phyloP scores from a whole-genome alignment of 1,140 invertebrate genomes.

The Caerostris darwini region DNA sequence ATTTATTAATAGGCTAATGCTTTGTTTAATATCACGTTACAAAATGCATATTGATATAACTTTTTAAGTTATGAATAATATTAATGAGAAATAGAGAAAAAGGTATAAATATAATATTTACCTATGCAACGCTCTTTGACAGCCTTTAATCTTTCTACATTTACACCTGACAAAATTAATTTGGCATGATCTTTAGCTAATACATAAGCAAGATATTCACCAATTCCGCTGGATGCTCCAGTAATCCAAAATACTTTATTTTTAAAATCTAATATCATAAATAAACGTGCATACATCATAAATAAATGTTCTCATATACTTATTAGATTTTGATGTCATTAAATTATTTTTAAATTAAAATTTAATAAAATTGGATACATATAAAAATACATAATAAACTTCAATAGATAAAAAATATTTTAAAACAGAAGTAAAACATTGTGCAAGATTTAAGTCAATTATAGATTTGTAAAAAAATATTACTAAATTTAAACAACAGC shows the following conservation, averaged over 20 bases:
- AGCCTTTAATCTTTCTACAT: constrained; percentile 86
- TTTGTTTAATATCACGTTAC: neutral
- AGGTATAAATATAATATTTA: constrained; percentile 80
- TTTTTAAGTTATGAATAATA: neutral
- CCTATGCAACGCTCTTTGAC: constrained; percentile 88
- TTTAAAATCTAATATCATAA: constrained; percentile 46
- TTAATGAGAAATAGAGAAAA: neutral
- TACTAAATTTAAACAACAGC: no score
- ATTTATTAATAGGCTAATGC: neutral
- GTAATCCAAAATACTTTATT: constrained; percentile 92
- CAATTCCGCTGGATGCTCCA: constrained; percentile 95
- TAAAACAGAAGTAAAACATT: no score
- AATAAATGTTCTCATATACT: no score
- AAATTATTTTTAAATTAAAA: no score
- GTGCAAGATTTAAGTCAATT: no score
- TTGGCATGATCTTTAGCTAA: constrained; percentile 88
- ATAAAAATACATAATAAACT: no score
- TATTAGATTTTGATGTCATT: no score
- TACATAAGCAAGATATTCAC: constrained; percentile 88
- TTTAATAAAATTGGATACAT: no score
- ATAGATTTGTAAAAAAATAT: no score
- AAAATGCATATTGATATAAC: neutral
- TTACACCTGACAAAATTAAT: constrained; percentile 88
- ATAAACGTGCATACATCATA: neutral
- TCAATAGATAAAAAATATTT: no score